Evolutionary conservation across 2,888 invertebrate genomes (phyloP), one percentile per base, ranked within the genome.

Genomic region (Branchinecta sandiegonensis): DNA sequence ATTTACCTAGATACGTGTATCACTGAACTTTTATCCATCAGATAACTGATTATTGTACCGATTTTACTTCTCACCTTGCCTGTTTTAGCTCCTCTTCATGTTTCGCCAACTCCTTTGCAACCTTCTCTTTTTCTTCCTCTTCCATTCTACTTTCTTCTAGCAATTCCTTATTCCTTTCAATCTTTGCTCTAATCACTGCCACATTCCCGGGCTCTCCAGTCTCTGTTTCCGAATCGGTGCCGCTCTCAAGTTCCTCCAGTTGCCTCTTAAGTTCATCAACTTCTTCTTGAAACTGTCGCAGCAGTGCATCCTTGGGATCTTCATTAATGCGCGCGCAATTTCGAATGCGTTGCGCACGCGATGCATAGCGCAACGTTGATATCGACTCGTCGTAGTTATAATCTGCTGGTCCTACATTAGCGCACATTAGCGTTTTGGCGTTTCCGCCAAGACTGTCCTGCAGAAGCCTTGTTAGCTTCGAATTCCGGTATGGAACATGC

Each of bases 391-490:
- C 96, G 77, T 92, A 95, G 80, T 99, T 97, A 71, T 88, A 83
- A 75, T 93, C 93, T 0, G 95, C 93, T 7, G 97, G 97, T n/a
- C 96, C 95, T 63, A 96, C 84, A 74, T 95, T 96, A 6, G 97
- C 96, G 76, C 94, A 91, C 94, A 93, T 93, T 17, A 93, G 87
- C 37, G 94, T 94, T 81, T 94, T 94, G 0, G 93, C 90, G 80
- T 96, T 96, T 1, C 96, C 96, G 2, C 96, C 96, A 1, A 99
- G 81, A 0, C 97, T 97, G 78, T 99, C 97, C 80, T 99, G 96
- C 70, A 99, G 81, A 48, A 95, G 79, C 12, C 95, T 79, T 0
- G 99, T 99, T 48, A 99, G 80, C 79, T 99, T 99, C 0, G 95
- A 95, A 81, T 99, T 97, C 74, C 99, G 83, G 79, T 99, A 99